A percentile compares a stretch with the other conserved stretches of the same genome.
phyloP scores from a whole-genome alignment of 2,888 invertebrate genomes.

The Meteorus colon region DNA sequence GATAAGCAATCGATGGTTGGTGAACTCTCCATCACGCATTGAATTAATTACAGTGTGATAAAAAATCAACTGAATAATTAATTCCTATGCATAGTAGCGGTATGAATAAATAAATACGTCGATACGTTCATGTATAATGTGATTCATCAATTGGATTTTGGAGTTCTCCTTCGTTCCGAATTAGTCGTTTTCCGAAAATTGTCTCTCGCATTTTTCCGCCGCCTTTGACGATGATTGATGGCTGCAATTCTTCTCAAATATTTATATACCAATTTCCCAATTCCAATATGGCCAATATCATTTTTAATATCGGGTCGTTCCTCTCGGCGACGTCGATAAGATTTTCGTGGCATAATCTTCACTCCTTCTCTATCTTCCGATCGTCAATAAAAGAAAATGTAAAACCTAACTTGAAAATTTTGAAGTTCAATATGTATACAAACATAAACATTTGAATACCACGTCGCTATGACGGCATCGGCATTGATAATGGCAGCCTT shows the following conservation, averaged over 20 bases:
- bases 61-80: neutral
- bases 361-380: neutral
- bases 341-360: conserved; percentile 15
- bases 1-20: neutral
- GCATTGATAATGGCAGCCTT: too few relatives aligned
- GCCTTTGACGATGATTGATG: neutral
- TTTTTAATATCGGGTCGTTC: neutral
- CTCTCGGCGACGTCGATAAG: neutral
- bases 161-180: neutral
- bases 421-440: too few relatives aligned
- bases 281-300: neutral
- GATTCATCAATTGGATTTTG: neutral
- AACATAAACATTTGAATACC: too few relatives aligned
- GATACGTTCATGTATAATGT: neutral
- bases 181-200: conserved; percentile 34
- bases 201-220: conserved; percentile 37
- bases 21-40: neutral
- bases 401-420: neutral
- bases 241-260: conserved; percentile 32
- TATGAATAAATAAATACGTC: neutral
- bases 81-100: neutral
- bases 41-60: neutral
- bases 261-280: conserved; percentile 30
- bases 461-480: too few relatives aligned
- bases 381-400: neutral